A percentile compares a stretch with the other conserved stretches of the same genome.
phyloP scores from a whole-genome alignment of 1,140 invertebrate species.

The Drosophila kikkawai region DNA sequence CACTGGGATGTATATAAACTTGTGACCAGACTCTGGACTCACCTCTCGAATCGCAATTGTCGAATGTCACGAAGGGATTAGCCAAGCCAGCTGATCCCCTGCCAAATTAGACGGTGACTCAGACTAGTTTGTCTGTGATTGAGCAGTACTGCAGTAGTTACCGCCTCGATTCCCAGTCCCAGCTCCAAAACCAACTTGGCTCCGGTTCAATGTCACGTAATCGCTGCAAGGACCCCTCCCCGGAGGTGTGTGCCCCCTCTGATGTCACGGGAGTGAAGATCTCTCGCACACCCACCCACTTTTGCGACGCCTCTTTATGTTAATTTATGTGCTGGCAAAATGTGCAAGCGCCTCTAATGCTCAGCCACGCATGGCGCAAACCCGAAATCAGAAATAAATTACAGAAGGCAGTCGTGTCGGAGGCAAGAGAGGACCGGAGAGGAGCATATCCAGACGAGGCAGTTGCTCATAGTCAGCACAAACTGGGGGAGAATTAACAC shows the following conservation, averaged over 20 bases:
- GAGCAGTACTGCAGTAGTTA: constrained; percentile 52
- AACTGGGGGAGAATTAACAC: constrained; percentile 40
- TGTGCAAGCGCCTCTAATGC: constrained; percentile 77
- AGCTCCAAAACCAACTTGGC: constrained; percentile 31
- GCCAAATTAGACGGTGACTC: constrained; percentile 30
- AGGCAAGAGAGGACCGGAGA: background rate
- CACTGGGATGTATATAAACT: background rate
- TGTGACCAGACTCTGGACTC: constrained; percentile 27
- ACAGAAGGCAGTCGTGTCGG: constrained; percentile 41
- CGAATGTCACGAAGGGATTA: constrained; percentile 64
- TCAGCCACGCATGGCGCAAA: constrained; percentile 78
- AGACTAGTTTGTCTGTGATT: constrained; percentile 52
- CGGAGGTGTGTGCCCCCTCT: constrained; percentile 10
- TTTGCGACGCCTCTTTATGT: constrained; percentile 66
- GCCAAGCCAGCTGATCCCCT: constrained; percentile 6
- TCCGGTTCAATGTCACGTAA: constrained; percentile 79
- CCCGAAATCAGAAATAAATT: constrained; percentile 81
- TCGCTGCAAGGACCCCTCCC: constrained; percentile 63
- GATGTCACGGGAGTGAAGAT: background rate
- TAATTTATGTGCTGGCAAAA: constrained; percentile 83
- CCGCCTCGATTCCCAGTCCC: constrained; percentile 22
- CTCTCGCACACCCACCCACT: constrained; percentile 3
- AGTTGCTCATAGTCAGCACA: constrained; percentile 69
- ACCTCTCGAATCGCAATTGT: constrained; percentile 50
- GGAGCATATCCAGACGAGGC: constrained; percentile 27